Evolutionary conservation across 1,140 invertebrate species (phyloP).

Genomic region (Muscidifurax raptorellus): DNA sequence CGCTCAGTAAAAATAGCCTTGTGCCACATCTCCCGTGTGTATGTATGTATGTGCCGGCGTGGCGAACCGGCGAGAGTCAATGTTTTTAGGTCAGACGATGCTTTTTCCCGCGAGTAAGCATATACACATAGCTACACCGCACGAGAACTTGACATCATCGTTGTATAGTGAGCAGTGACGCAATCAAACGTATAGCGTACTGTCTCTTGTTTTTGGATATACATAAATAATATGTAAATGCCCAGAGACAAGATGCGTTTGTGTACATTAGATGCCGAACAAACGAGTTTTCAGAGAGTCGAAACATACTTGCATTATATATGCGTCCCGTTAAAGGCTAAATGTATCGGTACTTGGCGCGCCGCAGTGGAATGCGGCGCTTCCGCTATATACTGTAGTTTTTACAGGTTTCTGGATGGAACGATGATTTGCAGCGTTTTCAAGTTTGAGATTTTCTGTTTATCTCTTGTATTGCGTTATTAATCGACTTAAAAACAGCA

Average conservation of each 20-base stretch:
- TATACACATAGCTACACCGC: not conserved
- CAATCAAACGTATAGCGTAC: slow-evolving; percentile 55
- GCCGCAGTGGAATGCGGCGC: not conserved
- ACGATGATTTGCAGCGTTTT: not conserved
- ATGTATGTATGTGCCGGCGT: not conserved
- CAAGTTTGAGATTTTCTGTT: no score
- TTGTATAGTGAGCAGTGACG: slow-evolving; percentile 67
- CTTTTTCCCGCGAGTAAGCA: not conserved
- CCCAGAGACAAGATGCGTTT: not conserved
- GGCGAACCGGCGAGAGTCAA: slow-evolving; percentile 57
- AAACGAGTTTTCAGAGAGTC: slow-evolving; percentile 27
- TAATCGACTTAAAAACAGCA: no score
- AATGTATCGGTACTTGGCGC: no score
- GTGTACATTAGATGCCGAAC: not conserved
- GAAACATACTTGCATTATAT: not conserved
- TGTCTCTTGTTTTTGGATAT: not conserved
- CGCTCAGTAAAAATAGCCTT: slow-evolving; percentile 48
- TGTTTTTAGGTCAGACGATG: slow-evolving; percentile 68
- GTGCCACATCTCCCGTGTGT: slow-evolving; percentile 27
- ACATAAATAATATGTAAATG: not conserved
- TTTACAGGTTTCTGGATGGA: no score
- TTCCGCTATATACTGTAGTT: not conserved
- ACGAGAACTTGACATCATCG: slow-evolving; percentile 65
- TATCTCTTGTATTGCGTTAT: no score
- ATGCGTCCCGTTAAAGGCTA: not conserved